Percentiles rank a stretch among this genome's conserved stretches.
Conservation (phyloP, 1,140 invertebrate genomes). For the Xylocopa sonorina region DNA sequence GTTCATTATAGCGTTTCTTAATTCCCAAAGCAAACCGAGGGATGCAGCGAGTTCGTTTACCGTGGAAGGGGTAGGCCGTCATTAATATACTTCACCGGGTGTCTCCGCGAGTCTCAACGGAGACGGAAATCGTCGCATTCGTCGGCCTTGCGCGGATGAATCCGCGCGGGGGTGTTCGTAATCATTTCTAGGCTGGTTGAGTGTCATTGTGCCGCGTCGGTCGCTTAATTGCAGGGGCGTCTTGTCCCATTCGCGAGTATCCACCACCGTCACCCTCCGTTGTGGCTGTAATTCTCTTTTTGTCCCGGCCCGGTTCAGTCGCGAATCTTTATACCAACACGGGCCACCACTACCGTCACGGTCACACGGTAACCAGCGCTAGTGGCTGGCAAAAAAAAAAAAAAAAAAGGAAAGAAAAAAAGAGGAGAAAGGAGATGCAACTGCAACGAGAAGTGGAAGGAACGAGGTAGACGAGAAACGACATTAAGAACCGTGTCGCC, state of each 20-base stretch:
- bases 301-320: not conserved
- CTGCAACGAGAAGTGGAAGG: not conserved
- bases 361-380: not conserved
- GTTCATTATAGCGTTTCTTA: constrained; percentile 25
- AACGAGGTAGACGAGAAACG: constrained; percentile 2
- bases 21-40: not conserved
- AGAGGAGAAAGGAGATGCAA: too few relatives aligned
- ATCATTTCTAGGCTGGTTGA: constrained; percentile 50
- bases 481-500: constrained; percentile 23
- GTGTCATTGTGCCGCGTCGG: constrained; percentile 53
- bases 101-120: constrained; percentile 3
- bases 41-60: not conserved
- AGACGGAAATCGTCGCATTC: constrained; percentile 42
- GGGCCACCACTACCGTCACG: not conserved
- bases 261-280: constrained; percentile 10
- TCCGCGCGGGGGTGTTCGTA: constrained; percentile 14
- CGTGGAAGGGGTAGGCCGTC: not conserved
- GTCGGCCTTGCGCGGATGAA: constrained; percentile 26
- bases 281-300: constrained; percentile 47
- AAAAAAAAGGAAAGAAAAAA: too few relatives aligned
- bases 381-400: not conserved
- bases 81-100: constrained; percentile 33
- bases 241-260: constrained; percentile 40
- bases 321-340: constrained; percentile 1
- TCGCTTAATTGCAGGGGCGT: constrained; percentile 61